Evolutionary conservation across 2,113 vertebrate genomes (phyloP), one percentile per base, ranked within the genome.

Genomic region (Dasyornis broadbenti): DNA sequence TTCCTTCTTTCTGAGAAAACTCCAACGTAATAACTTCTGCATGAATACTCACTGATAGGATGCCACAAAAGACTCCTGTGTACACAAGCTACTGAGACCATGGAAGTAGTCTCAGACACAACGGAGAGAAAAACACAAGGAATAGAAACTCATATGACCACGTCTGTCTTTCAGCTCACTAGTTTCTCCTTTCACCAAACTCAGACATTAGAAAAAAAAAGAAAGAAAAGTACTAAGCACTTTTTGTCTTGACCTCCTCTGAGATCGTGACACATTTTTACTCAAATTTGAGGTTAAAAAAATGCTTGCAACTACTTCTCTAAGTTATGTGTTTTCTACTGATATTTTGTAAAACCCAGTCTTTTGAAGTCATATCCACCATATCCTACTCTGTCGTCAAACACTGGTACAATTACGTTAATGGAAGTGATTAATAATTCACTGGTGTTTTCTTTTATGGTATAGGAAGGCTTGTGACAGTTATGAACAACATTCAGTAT

Each of bases 351-450:
- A 72, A 57, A 92, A 37, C 27, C 82, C 52, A 44, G 22, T 56
- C 47, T 64, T 75, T 76, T 94, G 93, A 89, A 86, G 77, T 61
- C 31, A 17, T 13, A 30, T 33, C 7, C 6, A 39, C 85, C 75
- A 90, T 54, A 66, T 68, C 80, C 89, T 88, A 68, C 30, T 72
- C 45, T 57, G 27, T 39, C 24, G 1, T 92, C 82, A 94, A 95
- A 92, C 54, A 39, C 40, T 69, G 65, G 35, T 72, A 66, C 83
- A 96, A 97, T 97, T 96, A 97, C 75, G 49, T 93, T 97, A 96
- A 97, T 96, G 60, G 93, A 77, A 84, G 26, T 4, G 11, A 96
- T 97, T 82, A 98, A 97, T 97, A 98, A 97, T 97, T 97, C 81
- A 97, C 90, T 47, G 57, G 8, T 72, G 68, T 91, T 95, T 96